Evolutionary conservation across 2,888 invertebrate genomes (phyloP), one percentile per base, ranked within the genome.

Genomic region (Diarsia rubi): DNA sequence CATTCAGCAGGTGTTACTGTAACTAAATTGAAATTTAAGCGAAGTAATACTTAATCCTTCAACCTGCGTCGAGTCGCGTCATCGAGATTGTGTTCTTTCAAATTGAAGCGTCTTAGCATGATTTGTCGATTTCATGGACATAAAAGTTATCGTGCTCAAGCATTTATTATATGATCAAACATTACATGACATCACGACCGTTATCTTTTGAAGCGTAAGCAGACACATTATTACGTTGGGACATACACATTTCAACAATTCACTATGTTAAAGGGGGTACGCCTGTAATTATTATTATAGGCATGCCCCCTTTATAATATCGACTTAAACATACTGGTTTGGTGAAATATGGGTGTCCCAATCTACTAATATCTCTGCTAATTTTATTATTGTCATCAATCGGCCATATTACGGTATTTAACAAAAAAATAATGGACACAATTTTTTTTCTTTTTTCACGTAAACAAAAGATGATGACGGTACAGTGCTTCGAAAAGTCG

Each of bases 121-220:
- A 76, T 54, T 76, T 73, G 79, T 42, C 52, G 47, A 78, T 78
- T 78, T 75, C 75, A 75, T 62, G 75, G 75, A 54, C 24, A 73
- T 52, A 70, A 31, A 44, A 45, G 82, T 69, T 68, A 77, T 75
- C 65, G 65, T 81, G 57, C 60, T 63, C 21, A 44, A 44, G 24
- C 31, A 47, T 67, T 64, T 67, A 68, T 47, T 74, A 44, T 62
- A 37, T n/a, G n/a, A 72, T 72, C 21, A 52, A 60, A 72, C n/a
- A 62, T 45, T 31, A 44, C 27, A 42, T 57, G 42, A 57, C 8
- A 47, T 27, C 49, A 42, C 16, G 62, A n/a, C 42, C 14, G 14
- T 42, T 42, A 62, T n/a, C 42, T 62, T 42, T 4, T n/a, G n/a
- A 62, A 16, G n/a, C 42, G 42, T 14, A 62, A 62, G 62, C 62